Evolutionary conservation across 2,797 vertebrate genomes (phyloP).

Genomic region (Jordanella pulchra): DNA sequence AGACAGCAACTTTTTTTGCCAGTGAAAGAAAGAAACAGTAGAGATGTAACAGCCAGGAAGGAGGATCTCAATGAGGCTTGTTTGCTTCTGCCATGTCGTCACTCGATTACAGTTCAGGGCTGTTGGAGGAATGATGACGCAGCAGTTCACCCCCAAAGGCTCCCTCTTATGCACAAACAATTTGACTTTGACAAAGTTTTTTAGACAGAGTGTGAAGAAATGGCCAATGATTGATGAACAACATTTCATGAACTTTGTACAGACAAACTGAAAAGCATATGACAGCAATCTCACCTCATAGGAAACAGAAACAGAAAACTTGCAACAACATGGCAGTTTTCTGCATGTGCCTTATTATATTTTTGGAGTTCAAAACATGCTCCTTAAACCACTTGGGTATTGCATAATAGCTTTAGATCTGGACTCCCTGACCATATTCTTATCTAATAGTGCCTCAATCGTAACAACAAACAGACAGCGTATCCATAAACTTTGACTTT

Average conservation of each 20-base stretch:
- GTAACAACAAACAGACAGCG: conserved; percentile 52
- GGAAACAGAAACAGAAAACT: conserved; percentile 31
- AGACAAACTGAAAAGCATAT: conserved; percentile 13
- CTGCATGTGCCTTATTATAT: conserved; percentile 3
- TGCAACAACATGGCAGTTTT: conserved; percentile 56
- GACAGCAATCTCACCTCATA: conserved; percentile 3
- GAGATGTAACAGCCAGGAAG: conserved; percentile 9
- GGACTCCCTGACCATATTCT: conserved; percentile 47
- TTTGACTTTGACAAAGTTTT: conserved; percentile 9
- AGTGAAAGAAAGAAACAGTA: neutral
- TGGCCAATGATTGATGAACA: neutral
- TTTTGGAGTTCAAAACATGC: conserved; percentile 47
- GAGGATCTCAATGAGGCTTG: conserved; percentile 43
- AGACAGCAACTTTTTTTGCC: conserved; percentile 4
- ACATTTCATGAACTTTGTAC: neutral
- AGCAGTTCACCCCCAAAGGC: conserved; percentile 26
- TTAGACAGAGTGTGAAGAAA: neutral
- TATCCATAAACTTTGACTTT: conserved; percentile 28
- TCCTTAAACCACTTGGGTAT: conserved; percentile 39
- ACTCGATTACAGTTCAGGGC: conserved; percentile 60
- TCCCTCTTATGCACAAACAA: conserved; percentile 55
- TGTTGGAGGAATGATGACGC: conserved; percentile 48
- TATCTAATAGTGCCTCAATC: conserved; percentile 49
- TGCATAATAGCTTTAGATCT: conserved; percentile 46
- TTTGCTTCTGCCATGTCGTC: conserved; percentile 51